Evolutionary conservation across 2,888 invertebrate genomes (phyloP).

Genomic region (Odontomyia ornata): DNA sequence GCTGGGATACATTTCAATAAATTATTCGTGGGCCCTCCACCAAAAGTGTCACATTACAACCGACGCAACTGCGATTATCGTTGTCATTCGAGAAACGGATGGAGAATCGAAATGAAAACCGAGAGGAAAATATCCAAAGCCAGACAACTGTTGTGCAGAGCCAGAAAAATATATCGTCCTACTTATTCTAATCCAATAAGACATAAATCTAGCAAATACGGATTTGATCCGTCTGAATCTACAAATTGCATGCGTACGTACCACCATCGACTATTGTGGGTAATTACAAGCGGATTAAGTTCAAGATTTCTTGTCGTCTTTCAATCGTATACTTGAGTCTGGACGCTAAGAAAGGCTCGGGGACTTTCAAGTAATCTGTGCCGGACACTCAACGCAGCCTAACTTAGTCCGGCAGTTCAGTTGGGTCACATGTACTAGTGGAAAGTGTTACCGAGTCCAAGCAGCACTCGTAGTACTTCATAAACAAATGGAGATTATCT

Average conservation of each 20-base stretch:
- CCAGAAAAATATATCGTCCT: not conserved
- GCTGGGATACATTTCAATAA: constrained; percentile 10
- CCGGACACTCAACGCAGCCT: no score
- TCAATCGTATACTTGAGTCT: not conserved
- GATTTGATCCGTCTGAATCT: not conserved
- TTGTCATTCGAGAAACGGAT: not conserved
- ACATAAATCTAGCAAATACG: not conserved
- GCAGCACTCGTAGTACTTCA: constrained; percentile 5
- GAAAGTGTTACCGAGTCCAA: not conserved
- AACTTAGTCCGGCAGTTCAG: no score
- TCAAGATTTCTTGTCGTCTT: constrained; percentile 21
- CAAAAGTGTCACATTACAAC: constrained; percentile 30
- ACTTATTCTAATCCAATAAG: constrained; percentile 34
- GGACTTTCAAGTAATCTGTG: no score
- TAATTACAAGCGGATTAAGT: constrained; percentile 40
- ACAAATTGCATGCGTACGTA: constrained; percentile 23
- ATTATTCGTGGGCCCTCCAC: not conserved
- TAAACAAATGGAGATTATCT: constrained; percentile 1
- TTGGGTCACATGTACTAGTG: not conserved
- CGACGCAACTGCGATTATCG: constrained; percentile 21
- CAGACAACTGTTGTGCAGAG: constrained; percentile 5
- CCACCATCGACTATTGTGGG: constrained; percentile 10
- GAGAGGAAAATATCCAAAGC: constrained; percentile 8
- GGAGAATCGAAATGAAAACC: not conserved
- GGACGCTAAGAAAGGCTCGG: no score